Evolutionary conservation across 2,113 vertebrate species (phyloP), one percentile per base, ranked within the genome.

Genomic region (Nymphicus hollandicus): DNA sequence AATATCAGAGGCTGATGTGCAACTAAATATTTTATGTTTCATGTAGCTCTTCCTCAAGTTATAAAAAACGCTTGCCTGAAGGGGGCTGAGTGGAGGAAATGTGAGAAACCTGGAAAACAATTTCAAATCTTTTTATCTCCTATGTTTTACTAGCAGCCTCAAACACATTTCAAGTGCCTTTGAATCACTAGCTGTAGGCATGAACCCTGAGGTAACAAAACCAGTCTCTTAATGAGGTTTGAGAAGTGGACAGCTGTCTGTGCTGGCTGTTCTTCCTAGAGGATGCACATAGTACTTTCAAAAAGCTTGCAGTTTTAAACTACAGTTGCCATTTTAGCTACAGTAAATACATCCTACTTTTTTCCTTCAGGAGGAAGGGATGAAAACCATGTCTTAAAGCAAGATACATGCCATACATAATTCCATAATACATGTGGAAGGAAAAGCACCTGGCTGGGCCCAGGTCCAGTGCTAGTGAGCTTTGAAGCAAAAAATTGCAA

Each of bases 1-100:
- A 87, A 53, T 92, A 61, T 9, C 61, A 47, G 39, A 86, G 43
- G 11, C 22, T 84, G 69, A 55, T 2, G 0, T 78, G 17, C 23
- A 81, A n/a, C 56, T 92, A 41, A 92, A 47, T 95, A 85, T 82
- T 91, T 91, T 69, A 68, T 68, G n/a, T 90, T 91, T 88, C 25
- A 14, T 73, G 18, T 18, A 46, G 58, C 49, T 65, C 49, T 86
- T 90, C 23, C 33, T 74, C 13, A 49, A 33, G 31, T 90, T 88
- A 88, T 17, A 61, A 77, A 76, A 18, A 69, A 0, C 10, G 13
- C 56, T 96, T 91, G 37, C 76, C 46, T 77, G 88, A 72, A 90
- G 86, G 39, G 73, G 56, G 25, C 12, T 69, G 49, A 6, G 13
- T 89, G 41, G 49, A 82, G 71, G 70, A 95, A 80, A 33, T 65